These are phyloP conservation scores for Drosophila pruinosa DNA, from an alignment of 1,140 invertebrate genomes.

Conservation along the genomic window DNA sequence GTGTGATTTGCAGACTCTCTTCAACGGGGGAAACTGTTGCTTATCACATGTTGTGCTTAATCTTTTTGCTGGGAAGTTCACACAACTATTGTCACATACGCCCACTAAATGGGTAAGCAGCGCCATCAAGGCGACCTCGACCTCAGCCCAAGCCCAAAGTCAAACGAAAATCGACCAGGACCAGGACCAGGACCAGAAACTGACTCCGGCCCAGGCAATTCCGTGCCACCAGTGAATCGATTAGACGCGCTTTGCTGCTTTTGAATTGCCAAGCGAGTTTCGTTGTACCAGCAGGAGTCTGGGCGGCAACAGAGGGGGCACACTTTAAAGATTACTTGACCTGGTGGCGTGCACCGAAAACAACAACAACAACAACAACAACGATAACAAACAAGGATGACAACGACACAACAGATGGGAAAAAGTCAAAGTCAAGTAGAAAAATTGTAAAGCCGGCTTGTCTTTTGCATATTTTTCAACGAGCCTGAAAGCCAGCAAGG, in stretches of 20 bases:
- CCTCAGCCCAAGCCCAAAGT: not conserved
- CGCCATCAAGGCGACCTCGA: slow-evolving; percentile 9
- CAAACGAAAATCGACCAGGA: not conserved
- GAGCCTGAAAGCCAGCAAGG: slow-evolving; percentile 3
- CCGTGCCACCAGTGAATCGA: slow-evolving; percentile 38
- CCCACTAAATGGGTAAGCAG: slow-evolving; percentile 59
- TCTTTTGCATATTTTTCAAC: slow-evolving; percentile 54
- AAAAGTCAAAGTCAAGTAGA: slow-evolving; percentile 61
- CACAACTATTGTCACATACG: slow-evolving; percentile 70
- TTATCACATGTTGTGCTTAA: slow-evolving; percentile 27
- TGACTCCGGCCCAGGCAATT: not conserved
- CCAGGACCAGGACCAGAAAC: not conserved
- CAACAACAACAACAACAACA: not conserved
- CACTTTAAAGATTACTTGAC: slow-evolving; percentile 33
- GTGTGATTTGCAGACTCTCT: slow-evolving; percentile 33
- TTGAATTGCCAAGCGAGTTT: slow-evolving; percentile 4
- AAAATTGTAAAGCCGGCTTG: slow-evolving; percentile 58
- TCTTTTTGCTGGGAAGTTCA: slow-evolving; percentile 49
- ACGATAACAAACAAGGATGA: not conserved
- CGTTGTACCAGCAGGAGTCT: not conserved
- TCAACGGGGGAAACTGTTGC: slow-evolving; percentile 23
- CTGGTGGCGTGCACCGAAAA: not conserved
- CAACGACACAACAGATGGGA: not conserved
- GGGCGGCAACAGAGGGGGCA: not conserved
- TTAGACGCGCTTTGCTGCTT: slow-evolving; percentile 50